Conservation (phyloP, 2,797 vertebrate species). For the Buceros bicornis region DNA sequence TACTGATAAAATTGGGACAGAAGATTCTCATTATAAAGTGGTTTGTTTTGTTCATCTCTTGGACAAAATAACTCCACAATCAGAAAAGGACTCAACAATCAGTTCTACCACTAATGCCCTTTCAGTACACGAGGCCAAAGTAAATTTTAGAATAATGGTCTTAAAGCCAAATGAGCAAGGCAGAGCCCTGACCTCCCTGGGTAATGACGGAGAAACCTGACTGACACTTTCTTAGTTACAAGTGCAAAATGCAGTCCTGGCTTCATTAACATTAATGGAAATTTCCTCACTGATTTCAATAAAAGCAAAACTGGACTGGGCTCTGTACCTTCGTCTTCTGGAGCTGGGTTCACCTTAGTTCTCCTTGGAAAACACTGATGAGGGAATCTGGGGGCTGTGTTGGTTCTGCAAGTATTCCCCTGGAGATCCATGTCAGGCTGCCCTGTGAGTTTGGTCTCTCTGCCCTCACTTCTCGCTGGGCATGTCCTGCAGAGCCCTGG, state of each 20-base stretch:
- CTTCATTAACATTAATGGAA: not conserved
- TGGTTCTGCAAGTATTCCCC: not conserved
- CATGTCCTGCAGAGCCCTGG: not conserved
- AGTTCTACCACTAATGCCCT: not conserved
- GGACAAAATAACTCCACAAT: not conserved
- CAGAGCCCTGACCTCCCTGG: not conserved
- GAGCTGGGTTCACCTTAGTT: not conserved
- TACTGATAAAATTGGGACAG: not conserved
- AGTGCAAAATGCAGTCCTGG: not conserved
- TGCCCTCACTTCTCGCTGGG: not conserved
- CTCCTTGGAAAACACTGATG: not conserved
- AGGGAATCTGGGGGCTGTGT: not conserved
- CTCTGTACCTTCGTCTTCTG: not conserved
- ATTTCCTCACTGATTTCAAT: not conserved
- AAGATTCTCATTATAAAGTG: not conserved
- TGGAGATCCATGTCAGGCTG: not conserved
- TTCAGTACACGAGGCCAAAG: not conserved
- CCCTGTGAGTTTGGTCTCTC: not conserved
- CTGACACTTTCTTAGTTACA: not conserved
- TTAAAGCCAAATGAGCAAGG: not conserved
- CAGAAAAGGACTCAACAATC: not conserved
- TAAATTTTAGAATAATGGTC: not conserved
- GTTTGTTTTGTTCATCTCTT: slow-evolving; percentile 29
- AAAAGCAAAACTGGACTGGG: not conserved
- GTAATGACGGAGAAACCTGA: not conserved